phyloP scores from a whole-genome alignment of 2,888 invertebrate species.

The Scrobipalpa costella region DNA sequence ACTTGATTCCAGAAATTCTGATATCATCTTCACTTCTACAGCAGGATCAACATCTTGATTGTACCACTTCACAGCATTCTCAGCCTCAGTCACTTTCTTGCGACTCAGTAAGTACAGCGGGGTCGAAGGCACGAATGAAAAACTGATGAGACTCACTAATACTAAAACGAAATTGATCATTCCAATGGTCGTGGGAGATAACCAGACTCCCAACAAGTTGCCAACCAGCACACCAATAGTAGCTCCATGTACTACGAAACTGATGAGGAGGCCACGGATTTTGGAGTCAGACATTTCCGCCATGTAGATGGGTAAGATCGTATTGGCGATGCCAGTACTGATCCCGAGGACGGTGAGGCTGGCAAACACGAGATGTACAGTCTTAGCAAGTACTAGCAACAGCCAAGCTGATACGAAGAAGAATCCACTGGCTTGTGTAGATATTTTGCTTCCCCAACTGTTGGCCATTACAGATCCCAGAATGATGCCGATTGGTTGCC shows the following conservation, averaged over 20 bases:
- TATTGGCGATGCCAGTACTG: neutral
- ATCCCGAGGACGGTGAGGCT: neutral
- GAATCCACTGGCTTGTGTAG: neutral
- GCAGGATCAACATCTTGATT: neutral
- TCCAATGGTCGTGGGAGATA: neutral
- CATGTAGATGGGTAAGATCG: neutral
- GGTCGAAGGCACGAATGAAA: neutral
- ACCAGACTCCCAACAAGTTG: neutral
- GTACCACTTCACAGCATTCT: neutral
- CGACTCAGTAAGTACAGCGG: neutral
- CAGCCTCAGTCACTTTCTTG: neutral
- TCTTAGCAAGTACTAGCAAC: neutral
- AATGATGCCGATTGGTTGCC: neutral
- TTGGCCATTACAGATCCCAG: neutral
- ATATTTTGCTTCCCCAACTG: neutral
- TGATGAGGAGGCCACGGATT: neutral
- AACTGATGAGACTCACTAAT: neutral
- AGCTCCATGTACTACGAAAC: neutral
- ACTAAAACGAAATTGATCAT: neutral
- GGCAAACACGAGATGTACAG: neutral
- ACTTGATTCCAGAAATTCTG: conserved; percentile 1
- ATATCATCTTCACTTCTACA: neutral
- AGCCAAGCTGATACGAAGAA: neutral
- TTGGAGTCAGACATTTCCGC: neutral
- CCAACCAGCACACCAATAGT: neutral